Evolutionary conservation across 2,797 vertebrate species (phyloP).

Genomic region (Sternarchorhynchus goeldii): DNA sequence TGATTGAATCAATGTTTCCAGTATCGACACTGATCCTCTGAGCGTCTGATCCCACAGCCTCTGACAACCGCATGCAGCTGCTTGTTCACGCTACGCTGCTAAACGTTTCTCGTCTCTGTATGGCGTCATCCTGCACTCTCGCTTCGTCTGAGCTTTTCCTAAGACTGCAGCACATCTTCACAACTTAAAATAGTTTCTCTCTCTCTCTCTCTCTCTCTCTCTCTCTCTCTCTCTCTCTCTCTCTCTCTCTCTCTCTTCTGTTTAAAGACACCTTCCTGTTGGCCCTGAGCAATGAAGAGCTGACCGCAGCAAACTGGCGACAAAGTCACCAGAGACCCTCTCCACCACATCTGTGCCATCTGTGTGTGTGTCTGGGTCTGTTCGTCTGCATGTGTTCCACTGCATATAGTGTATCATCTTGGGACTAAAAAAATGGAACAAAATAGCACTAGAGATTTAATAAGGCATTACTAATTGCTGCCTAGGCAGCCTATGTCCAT

Average conservation of each 20-base stretch:
- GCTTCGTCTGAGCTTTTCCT: slow-evolving; percentile 24
- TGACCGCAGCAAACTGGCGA: slow-evolving; percentile 40
- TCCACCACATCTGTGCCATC: slow-evolving; percentile 4
- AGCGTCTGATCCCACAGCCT: too few relatives aligned
- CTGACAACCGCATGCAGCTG: too few relatives aligned
- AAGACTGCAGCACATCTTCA: slow-evolving; percentile 31
- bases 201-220: too few relatives aligned
- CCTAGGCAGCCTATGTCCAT: not conserved
- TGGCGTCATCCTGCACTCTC: slow-evolving; percentile 3
- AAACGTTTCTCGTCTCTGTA: slow-evolving; percentile 8
- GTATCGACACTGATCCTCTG: too few relatives aligned
- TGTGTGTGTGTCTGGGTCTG: not conserved
- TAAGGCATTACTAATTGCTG: slow-evolving; percentile 19
- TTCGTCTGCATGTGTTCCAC: not conserved
- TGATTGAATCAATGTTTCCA: too few relatives aligned
- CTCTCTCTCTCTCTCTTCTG: not conserved
- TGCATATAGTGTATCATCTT: not conserved
- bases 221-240: too few relatives aligned
- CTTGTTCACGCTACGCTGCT: not conserved
- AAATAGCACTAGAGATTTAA: not conserved
- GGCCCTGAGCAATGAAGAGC: slow-evolving; percentile 36
- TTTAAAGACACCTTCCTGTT: slow-evolving; percentile 9
- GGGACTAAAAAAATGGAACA: slow-evolving; percentile 1
- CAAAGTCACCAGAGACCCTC: slow-evolving; percentile 15
- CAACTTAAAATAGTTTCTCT: slow-evolving; percentile 11